Evolutionary conservation across 2,113 vertebrate genomes (phyloP).

Genomic region (Catharus bicknelli): DNA sequence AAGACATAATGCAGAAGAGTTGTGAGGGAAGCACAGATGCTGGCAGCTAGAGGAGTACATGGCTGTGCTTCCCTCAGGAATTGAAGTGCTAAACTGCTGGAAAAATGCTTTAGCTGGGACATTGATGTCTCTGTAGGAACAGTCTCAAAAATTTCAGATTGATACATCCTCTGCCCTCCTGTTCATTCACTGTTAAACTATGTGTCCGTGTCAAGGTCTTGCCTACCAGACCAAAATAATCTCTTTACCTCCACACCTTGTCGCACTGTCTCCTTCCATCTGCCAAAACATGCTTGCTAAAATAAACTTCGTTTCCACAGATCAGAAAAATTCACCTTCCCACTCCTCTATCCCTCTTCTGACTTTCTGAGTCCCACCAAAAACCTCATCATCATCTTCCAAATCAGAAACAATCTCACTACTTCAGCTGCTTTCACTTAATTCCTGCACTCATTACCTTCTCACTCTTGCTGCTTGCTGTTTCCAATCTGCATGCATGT

Average conservation of each 20-base stretch:
- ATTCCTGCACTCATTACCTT: background rate
- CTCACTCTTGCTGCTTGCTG: background rate
- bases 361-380: background rate
- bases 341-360: background rate
- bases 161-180: background rate
- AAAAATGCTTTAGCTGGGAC: background rate
- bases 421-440: background rate
- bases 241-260: background rate
- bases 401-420: background rate
- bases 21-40: background rate
- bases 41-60: background rate
- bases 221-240: background rate
- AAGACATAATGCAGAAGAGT: fast-evolving
- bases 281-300: background rate
- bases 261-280: background rate
- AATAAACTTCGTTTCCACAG: background rate
- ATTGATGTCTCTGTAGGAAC: background rate
- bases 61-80: background rate
- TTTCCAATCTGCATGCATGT: background rate
- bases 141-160: background rate
- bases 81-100: background rate
- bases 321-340: background rate
- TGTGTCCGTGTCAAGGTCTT: background rate
- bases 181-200: background rate
- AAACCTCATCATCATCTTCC: background rate